These are phyloP conservation scores for Syngnathoides biaculeatus DNA, from an alignment of 2,113 vertebrate genomes.

Conservation along the genomic window DNA sequence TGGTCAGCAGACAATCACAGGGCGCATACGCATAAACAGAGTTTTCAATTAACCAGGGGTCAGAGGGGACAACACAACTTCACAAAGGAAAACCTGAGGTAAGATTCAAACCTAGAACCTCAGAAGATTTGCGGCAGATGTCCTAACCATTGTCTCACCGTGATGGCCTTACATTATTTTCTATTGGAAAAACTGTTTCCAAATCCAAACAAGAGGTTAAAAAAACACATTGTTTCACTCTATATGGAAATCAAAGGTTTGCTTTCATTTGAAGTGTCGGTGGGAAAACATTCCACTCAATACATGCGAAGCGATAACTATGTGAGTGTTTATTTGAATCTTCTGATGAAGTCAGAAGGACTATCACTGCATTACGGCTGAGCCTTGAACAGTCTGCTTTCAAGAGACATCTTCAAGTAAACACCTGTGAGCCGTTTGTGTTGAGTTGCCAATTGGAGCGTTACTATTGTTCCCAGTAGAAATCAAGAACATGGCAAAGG, in stretches of 20 bases:
- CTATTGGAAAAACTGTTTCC: not conserved
- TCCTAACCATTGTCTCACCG: not conserved
- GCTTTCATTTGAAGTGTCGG: not conserved
- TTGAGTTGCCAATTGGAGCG: constrained; percentile 38
- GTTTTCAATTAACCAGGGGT: no score
- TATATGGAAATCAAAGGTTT: not conserved
- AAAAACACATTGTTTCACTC: not conserved
- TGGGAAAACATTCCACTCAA: not conserved
- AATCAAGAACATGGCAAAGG: constrained; percentile 39
- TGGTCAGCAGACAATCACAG: no score
- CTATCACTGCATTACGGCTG: constrained; percentile 2
- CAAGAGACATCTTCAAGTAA: constrained; percentile 11
- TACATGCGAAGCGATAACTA: no score
- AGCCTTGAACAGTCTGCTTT: constrained; percentile 21
- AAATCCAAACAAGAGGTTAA: not conserved
- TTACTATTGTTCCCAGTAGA: constrained; percentile 42
- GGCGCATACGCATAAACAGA: no score
- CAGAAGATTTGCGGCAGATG: no score
- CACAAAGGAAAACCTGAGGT: no score
- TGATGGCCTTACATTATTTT: not conserved
- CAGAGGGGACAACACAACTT: no score
- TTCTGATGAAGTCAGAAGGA: not conserved
- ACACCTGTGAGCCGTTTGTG: constrained; percentile 29
- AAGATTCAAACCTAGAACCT: no score
- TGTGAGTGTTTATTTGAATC: not conserved